Percentiles rank a stretch among this genome's conserved stretches.
Conservation (phyloP, 30 jellyfish, hydroid and myxozoan species). For the Euphysa ruthae region DNA sequence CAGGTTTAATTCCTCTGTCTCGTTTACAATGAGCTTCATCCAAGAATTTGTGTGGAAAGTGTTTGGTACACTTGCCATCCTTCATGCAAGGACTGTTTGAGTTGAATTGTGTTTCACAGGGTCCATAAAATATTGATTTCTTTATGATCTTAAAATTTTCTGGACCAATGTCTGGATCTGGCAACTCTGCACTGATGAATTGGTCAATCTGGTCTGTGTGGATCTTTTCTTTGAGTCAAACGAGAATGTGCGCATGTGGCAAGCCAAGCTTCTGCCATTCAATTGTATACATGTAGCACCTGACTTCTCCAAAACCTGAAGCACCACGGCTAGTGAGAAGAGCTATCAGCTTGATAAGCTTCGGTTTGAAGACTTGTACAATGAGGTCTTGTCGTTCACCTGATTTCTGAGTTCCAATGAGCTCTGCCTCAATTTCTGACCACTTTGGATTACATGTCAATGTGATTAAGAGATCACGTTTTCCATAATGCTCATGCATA, state of each 20-base stretch:
- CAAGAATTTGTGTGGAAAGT: conserved; percentile 5
- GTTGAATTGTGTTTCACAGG: conserved; percentile 37
- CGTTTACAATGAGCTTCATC: conserved; percentile 47
- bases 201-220: conserved; percentile 38
- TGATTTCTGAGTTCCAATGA: conserved; percentile 19
- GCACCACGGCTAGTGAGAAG: background rate
- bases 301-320: conserved; percentile 16
- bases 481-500: conserved; percentile 30
- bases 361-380: conserved; percentile 7
- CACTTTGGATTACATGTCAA: conserved; percentile 41
- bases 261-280: conserved; percentile 52
- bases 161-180: conserved; percentile 40
- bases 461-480: conserved; percentile 40
- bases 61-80: conserved; percentile 50
- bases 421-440: conserved; percentile 21
- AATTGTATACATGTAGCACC: conserved; percentile 24
- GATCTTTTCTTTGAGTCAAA: conserved; percentile 38
- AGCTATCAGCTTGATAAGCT: conserved; percentile 21
- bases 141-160: conserved; percentile 15
- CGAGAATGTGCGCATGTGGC: conserved; percentile 62
- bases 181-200: conserved; percentile 59
- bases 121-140: conserved; percentile 53
- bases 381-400: conserved; percentile 42
- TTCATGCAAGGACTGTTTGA: conserved; percentile 43
- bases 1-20: conserved; percentile 20